These are phyloP conservation scores for Spodoptera frugiperda DNA, from an alignment of 1,140 invertebrate species.

Conservation along the genomic window DNA sequence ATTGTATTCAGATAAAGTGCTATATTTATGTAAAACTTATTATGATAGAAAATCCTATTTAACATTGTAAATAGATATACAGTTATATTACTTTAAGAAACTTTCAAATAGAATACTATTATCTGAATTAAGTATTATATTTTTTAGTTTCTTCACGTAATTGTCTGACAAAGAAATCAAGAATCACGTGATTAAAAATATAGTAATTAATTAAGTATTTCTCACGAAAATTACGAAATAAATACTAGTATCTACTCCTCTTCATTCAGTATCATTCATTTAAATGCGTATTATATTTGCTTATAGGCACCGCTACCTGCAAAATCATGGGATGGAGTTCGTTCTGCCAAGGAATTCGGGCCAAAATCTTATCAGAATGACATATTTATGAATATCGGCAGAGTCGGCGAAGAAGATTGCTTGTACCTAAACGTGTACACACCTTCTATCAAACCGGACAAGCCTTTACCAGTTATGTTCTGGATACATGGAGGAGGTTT, in stretches of 20 bases:
- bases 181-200: too few species aligned
- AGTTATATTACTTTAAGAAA: too few species aligned
- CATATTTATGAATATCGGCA: slow-evolving; percentile 11
- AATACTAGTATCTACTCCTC: background rate
- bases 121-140: too few species aligned
- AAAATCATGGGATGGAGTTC: slow-evolving; percentile 67
- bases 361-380: slow-evolving; percentile 58
- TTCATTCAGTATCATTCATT: background rate
- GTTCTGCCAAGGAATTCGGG: slow-evolving; percentile 61
- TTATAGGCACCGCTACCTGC: slow-evolving; percentile 66
- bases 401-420: slow-evolving; percentile 67
- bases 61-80: too few species aligned
- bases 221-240: too few species aligned
- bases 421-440: slow-evolving; percentile 70
- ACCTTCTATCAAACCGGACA: slow-evolving; percentile 53
- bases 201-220: too few species aligned
- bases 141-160: too few species aligned
- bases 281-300: background rate
- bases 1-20: too few species aligned
- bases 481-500: slow-evolving; percentile 81
- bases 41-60: too few species aligned
- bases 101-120: too few species aligned
- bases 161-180: too few species aligned
- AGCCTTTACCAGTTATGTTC: slow-evolving; percentile 72
- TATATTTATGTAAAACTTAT: too few species aligned